Base-by-base conservation (phyloP, 2,113 vertebrate species). In the Channa maculata region DNA sequence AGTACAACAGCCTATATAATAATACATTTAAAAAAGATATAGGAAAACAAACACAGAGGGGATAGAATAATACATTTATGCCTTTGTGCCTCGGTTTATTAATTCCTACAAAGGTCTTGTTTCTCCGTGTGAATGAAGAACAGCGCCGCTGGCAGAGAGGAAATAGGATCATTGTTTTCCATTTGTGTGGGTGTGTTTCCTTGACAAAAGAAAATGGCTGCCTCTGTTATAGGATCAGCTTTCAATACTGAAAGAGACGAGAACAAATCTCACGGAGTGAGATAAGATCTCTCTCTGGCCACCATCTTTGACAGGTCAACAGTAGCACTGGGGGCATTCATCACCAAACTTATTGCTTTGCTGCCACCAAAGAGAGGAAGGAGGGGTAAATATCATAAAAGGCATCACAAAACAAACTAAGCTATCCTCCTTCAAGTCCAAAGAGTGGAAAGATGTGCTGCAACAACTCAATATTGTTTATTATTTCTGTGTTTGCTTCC, bases 381-480 rank as follows among this genome's bases (percentile, higher is more conserved):
- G 57, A 71, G 49, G 9, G 15, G 50, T 65, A 68, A 64, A 65
- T 63, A 73, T 84, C 81, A 77, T 65, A 67, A 75, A 77, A 80
- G 61, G 46, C 71, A 75, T 82, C 72, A 52, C 63, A 68, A 80
- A 86, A 84, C 62, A 84, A 88, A 78, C 49, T 4, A 8, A 79
- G 44, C 71, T 43, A 38, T 80, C 67, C 76, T 77, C 68, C 62
- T 57, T 50, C 44, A 69, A 82, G 60, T 81, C 61, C 34, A 44
- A 45, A n/a, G 13, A 67, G 65, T 34, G 53, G 39, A 64, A 50
- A 80, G 68, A 82, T 71, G 75, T 10, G 15, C 74, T 2, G 66
- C 64, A 73, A 76, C 71, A 81, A 62, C 79, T 87, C 88, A 86
- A 81, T 84, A 67, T 75, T 78, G 76, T 87, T 91, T 86, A 90